These are phyloP conservation scores for Lamellibrachia luymesi DNA, from an alignment of 1,140 invertebrate genomes.

Conservation along the genomic window DNA sequence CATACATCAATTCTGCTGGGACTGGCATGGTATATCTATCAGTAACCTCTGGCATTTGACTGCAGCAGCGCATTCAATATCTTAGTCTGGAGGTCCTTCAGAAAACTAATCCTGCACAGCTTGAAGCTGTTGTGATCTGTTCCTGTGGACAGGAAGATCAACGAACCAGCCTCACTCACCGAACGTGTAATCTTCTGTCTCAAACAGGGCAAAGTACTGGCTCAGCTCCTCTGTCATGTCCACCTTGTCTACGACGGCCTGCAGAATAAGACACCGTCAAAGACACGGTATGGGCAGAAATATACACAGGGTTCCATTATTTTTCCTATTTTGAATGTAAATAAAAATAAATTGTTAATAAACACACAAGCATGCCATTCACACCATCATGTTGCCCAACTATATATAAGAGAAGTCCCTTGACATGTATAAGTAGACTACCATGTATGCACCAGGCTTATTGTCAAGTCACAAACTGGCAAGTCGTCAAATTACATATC, in stretches of 20 bases:
- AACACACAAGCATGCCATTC: no score
- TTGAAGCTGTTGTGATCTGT: not conserved
- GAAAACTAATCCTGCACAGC: not conserved
- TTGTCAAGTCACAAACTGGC: no score
- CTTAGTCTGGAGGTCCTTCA: not conserved
- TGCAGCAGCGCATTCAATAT: not conserved
- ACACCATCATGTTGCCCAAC: no score
- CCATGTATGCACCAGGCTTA: no score
- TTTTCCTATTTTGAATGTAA: no score
- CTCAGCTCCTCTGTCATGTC: conserved; percentile 76
- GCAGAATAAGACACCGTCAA: not conserved
- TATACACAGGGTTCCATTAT: no score
- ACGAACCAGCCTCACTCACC: conserved; percentile 38
- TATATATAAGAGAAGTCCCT: no score
- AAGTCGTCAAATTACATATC: no score
- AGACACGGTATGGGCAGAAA: no score
- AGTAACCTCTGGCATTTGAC: not conserved
- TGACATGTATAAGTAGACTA: no score
- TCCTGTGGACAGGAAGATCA: not conserved
- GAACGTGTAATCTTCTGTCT: conserved; percentile 74
- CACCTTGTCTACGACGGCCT: conserved; percentile 81
- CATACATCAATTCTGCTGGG: not conserved
- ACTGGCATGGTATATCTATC: not conserved
- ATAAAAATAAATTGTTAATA: no score
- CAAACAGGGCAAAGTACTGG: conserved; percentile 94